Percentiles rank a stretch among this genome's conserved stretches.
Evolutionary conservation across 2,888 invertebrate genomes (phyloP).

Genomic region (Steinernema carpocapsae): DNA sequence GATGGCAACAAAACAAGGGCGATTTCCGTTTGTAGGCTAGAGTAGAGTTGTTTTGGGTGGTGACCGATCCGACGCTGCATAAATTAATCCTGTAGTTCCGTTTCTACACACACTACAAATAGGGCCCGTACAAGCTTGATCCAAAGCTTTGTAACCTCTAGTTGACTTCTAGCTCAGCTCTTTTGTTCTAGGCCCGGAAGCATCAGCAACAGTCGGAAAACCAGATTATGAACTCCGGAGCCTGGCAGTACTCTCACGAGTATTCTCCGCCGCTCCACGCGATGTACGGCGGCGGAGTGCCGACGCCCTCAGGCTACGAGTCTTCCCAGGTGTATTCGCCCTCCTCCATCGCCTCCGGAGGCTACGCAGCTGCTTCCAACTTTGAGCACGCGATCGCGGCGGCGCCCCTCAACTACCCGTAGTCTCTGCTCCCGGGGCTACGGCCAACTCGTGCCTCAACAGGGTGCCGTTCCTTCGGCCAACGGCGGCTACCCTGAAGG

Average conservation of each 20-base stretch:
- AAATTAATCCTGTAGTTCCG: too few species aligned
- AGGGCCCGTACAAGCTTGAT: too few species aligned
- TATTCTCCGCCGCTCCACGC: conserved; percentile 52
- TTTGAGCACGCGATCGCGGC: conserved; percentile 40
- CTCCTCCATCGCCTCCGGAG: conserved; percentile 31
- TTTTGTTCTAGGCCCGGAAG: conserved; percentile 1
- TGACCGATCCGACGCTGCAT: not conserved
- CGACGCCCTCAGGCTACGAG: conserved; percentile 32
- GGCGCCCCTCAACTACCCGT: conserved; percentile 45
- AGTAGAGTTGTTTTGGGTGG: not conserved
- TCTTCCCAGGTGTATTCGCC: not conserved
- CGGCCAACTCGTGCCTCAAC: conserved; percentile 41
- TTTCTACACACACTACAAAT: too few species aligned
- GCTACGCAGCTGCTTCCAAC: conserved; percentile 15
- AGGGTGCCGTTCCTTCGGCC: conserved; percentile 56
- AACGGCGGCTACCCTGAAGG: conserved; percentile 43
- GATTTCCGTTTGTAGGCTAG: not conserved
- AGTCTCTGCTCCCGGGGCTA: conserved; percentile 35
- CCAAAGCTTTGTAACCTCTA: too few species aligned
- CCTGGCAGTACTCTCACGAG: conserved; percentile 47
- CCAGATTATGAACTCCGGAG: not conserved
- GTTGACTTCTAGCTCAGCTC: too few species aligned
- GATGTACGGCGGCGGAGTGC: conserved; percentile 33
- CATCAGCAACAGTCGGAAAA: conserved; percentile 32
- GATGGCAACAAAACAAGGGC: too few species aligned